phyloP scores from a whole-genome alignment of 2,113 vertebrate genomes.

The Silurus glanis region DNA sequence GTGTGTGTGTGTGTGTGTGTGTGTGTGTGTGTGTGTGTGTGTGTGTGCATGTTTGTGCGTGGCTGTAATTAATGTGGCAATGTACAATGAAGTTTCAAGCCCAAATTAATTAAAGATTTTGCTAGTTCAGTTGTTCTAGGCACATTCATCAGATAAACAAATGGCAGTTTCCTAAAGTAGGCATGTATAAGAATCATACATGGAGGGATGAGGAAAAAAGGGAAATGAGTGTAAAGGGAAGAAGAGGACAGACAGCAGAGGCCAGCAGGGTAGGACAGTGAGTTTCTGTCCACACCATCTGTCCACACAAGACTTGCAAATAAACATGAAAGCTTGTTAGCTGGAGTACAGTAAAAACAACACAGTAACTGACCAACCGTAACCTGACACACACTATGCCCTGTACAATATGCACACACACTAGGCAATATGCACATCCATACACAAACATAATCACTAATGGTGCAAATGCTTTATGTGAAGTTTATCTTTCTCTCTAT shows the following conservation, averaged over 20 bases:
- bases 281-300: conserved; percentile 47
- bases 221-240: neutral
- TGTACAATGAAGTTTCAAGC: neutral
- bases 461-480: neutral
- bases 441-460: neutral
- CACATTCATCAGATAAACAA: neutral
- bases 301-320: conserved; percentile 35
- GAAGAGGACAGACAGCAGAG: neutral
- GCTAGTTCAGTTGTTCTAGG: neutral
- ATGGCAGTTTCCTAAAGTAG: neutral
- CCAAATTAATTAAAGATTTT: neutral
- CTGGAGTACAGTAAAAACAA: neutral
- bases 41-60: no score
- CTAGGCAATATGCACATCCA: neutral
- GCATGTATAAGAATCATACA: neutral
- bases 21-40: neutral
- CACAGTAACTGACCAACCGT: conserved; percentile 11
- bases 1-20: neutral
- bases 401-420: neutral
- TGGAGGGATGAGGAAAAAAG: neutral
- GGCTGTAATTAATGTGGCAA: neutral
- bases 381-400: neutral
- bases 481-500: neutral
- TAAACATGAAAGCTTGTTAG: conserved; percentile 18
- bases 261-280: conserved; percentile 19